phyloP scores from a whole-genome alignment of 2,113 vertebrate species.

The Notothenia coriiceps region DNA sequence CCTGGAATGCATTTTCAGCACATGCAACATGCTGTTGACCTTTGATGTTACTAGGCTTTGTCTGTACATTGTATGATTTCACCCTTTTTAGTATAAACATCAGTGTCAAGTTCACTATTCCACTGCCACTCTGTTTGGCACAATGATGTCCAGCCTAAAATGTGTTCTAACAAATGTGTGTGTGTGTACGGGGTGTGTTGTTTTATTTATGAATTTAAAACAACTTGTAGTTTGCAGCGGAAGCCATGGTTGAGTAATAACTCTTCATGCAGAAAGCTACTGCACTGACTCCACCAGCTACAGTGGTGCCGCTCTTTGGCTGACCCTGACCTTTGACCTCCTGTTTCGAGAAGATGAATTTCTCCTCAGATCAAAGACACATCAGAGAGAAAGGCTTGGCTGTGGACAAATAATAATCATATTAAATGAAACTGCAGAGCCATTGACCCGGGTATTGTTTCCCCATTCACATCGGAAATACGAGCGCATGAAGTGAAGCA shows the following conservation, averaged over 20 bases:
- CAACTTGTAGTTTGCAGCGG: background rate
- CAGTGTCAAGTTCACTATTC: background rate
- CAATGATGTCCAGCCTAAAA: background rate
- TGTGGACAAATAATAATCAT: conserved; percentile 55
- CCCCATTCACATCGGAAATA: conserved; percentile 77
- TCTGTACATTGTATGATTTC: background rate
- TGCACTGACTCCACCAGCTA: background rate
- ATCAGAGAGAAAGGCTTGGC: conserved; percentile 29
- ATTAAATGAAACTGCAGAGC: conserved; percentile 78
- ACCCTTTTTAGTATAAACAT: background rate
- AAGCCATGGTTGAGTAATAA: conserved; percentile 2
- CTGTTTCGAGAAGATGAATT: conserved; percentile 8
- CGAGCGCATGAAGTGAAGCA: conserved; percentile 81
- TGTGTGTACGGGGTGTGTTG: background rate
- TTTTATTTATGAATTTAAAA: background rate
- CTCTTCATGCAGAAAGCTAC: background rate
- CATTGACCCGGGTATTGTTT: conserved; percentile 82
- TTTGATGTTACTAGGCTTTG: background rate
- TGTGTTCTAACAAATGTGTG: background rate
- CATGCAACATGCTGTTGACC: too few relatives aligned
- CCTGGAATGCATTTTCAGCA: background rate
- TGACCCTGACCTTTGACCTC: conserved; percentile 31
- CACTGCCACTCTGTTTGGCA: background rate
- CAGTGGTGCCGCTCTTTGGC: background rate
- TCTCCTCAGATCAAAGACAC: conserved; percentile 21